These are phyloP conservation scores for Phenacoccus solenopsis DNA, from an alignment of 1,140 invertebrate genomes.

Conservation along the genomic window DNA sequence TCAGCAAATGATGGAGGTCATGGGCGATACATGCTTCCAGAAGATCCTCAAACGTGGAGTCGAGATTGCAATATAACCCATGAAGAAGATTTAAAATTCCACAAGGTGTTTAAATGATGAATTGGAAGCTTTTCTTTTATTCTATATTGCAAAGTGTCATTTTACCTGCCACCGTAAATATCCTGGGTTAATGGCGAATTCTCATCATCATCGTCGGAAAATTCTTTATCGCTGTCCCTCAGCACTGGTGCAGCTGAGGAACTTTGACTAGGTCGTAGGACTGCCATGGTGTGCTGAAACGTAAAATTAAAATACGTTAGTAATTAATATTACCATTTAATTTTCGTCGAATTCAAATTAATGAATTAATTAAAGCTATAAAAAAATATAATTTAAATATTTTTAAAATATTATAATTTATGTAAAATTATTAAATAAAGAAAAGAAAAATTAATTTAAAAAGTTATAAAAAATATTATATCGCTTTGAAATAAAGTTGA, in stretches of 20 bases:
- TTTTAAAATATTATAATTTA: background rate
- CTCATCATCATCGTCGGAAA: conserved; percentile 73
- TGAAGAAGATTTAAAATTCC: no score
- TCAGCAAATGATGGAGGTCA: no score
- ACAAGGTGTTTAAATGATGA: no score
- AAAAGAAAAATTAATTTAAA: background rate
- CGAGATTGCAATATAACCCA: no score
- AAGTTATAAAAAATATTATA: background rate
- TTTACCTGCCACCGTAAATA: conserved; percentile 72
- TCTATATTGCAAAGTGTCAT: background rate
- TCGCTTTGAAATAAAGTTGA: no score
- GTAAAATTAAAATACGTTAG: no score
- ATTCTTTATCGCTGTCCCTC: conserved; percentile 36
- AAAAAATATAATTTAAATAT: background rate
- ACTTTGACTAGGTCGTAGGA: conserved; percentile 6
- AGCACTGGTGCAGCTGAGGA: background rate
- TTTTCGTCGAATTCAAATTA: no score
- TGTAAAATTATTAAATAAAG: background rate
- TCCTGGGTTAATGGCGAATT: conserved; percentile 66
- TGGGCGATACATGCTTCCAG: no score
- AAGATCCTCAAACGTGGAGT: no score
- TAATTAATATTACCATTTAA: no score
- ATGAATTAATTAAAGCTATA: background rate
- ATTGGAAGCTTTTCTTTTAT: no score
- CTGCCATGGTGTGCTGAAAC: background rate